These are phyloP conservation scores for Felis catus DNA, from an alignment of 2,113 vertebrate species.

Conservation along the genomic window F.catus_Fca126_mat1.0 CM031412.1:2184001-2184500, in stretches of 20 bases:
- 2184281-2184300: neutral
- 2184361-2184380: neutral
- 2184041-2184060: neutral
- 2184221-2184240: neutral
- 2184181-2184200: neutral
- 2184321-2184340: neutral
- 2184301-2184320: neutral
- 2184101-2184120: neutral
- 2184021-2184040: neutral
- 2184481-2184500: neutral
- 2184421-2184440: neutral
- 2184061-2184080: neutral
- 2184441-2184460: neutral
- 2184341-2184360: neutral
- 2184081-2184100: neutral
- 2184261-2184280: neutral
- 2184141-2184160: neutral
- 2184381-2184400: neutral
- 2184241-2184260: neutral
- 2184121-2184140: neutral
- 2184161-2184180: neutral
- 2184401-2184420: neutral
- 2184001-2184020: neutral
- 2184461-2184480: neutral
- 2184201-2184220: neutral